Base-by-base conservation (phyloP, 2,888 invertebrate genomes). In the Tenthredo livida region DNA sequence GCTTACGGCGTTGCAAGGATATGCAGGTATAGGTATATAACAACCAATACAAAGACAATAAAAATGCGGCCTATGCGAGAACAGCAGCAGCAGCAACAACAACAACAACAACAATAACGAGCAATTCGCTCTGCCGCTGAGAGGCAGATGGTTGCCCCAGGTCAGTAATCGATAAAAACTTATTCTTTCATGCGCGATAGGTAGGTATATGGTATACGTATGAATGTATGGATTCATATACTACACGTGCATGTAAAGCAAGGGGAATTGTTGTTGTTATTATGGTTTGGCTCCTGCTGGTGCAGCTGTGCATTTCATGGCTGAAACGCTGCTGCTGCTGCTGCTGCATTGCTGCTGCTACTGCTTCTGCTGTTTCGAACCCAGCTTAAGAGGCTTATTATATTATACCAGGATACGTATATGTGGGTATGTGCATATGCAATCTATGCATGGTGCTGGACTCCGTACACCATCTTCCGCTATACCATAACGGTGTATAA, bases 111-210 rank as follows among this genome's bases (percentile, higher is more conserved):
- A 67, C 6, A 73, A 73, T n/a, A 73, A 73, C 43, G 73, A 73
- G 17, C 21, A 77, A 50, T 77, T 77, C 47, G 47, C 77, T 77
- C 54, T 54, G 37, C 40, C 7, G 61, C 25, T 25, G 61, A 61
- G 80, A 85, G 85, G 88, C 89, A 89, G 89, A 90, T 89, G 90
- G 90, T 91, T 91, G 90, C 89, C 90, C 88, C 90, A 90, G 91
- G 91, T 90, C 89, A 91, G 90, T 88, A 86, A 90, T 91, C 90
- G 88, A 90, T 89, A 88, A 88, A 89, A 88, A 88, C 89, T 87
- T 88, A 90, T 88, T 88, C 89, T 85, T 86, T 89, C 85, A 67
- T 86, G 85, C 84, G 85, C 86, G 65, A 77, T 77, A 73, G 82
- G 85, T 78, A n/a, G n/a, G 54, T 54, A n/a, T 54, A 80, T 50